A percentile compares a stretch with the other conserved stretches of the same genome.
phyloP scores from a whole-genome alignment of 1,140 invertebrate species.

The Drosophila willistoni region DNA sequence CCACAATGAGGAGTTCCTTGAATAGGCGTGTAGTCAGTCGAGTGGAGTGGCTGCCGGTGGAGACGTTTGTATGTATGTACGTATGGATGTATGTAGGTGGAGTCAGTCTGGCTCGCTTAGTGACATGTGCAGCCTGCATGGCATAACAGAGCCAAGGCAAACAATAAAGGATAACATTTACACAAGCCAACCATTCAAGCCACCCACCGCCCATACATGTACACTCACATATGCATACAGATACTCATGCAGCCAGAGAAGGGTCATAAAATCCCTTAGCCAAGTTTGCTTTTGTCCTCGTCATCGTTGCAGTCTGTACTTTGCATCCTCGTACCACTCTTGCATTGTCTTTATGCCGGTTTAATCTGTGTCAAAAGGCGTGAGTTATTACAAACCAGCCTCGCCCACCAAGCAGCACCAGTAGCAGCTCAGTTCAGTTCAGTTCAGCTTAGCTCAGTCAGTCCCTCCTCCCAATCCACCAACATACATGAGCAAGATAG shows the following conservation, averaged over 20 bases:
- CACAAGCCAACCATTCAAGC: constrained; percentile 18
- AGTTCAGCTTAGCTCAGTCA: neutral
- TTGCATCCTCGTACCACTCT: constrained; percentile 13
- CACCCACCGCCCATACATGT: neutral
- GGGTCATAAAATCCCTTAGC: constrained; percentile 23
- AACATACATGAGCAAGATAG: neutral
- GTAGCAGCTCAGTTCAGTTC: constrained; percentile 15
- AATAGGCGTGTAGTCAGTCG: constrained; percentile 9
- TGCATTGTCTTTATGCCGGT: constrained; percentile 55
- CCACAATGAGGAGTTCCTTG: constrained; percentile 12
- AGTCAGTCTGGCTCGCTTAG: constrained; percentile 40
- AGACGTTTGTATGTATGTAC: neutral
- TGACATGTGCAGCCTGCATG: constrained; percentile 27
- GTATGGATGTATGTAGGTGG: constrained; percentile 15
- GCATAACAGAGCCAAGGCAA: constrained; percentile 21
- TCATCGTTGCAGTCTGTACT: constrained; percentile 22
- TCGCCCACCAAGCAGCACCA: constrained; percentile 56
- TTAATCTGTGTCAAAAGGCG: constrained; percentile 81
- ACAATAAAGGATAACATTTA: constrained; percentile 21
- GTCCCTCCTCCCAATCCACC: neutral
- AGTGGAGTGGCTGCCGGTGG: constrained; percentile 1
- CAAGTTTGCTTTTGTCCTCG: constrained; percentile 24
- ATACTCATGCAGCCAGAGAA: constrained; percentile 13
- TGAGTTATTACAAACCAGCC: constrained; percentile 78
- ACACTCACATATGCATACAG: neutral